Conservation (phyloP, 1,140 invertebrate species). For the Nasonia vitripennis region DNA sequence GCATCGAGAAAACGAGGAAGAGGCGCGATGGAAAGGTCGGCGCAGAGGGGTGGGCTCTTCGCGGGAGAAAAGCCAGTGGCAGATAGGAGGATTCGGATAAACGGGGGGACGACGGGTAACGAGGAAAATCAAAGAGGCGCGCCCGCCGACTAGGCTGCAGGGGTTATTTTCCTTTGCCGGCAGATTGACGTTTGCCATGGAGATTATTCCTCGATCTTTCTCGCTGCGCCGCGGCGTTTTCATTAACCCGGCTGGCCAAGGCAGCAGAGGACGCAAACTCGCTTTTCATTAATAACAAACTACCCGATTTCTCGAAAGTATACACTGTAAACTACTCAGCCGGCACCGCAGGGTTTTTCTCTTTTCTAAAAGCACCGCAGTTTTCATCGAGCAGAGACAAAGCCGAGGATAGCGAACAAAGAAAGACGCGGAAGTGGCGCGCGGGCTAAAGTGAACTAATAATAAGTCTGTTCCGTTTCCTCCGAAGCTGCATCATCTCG, state of each 20-base stretch:
- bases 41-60: too few species aligned
- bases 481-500: background rate
- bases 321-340: background rate
- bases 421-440: background rate
- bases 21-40: background rate
- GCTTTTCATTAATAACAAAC: too few species aligned
- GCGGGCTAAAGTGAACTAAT: constrained; percentile 32
- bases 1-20: constrained; percentile 7
- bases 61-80: too few species aligned
- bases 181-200: background rate
- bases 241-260: too few species aligned
- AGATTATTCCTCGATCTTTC: background rate
- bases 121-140: constrained; percentile 43
- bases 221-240: too few species aligned
- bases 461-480: background rate
- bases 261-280: too few species aligned
- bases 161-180: background rate
- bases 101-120: constrained; percentile 19
- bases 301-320: background rate
- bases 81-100: background rate
- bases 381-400: background rate
- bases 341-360: too few species aligned
- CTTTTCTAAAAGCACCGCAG: too few species aligned
- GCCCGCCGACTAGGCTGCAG: too few species aligned
- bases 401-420: constrained; percentile 30